These are phyloP conservation scores for Oreochromis tanganicae DNA, from an alignment of 2,113 vertebrate species.

Conservation along the genomic window DNA sequence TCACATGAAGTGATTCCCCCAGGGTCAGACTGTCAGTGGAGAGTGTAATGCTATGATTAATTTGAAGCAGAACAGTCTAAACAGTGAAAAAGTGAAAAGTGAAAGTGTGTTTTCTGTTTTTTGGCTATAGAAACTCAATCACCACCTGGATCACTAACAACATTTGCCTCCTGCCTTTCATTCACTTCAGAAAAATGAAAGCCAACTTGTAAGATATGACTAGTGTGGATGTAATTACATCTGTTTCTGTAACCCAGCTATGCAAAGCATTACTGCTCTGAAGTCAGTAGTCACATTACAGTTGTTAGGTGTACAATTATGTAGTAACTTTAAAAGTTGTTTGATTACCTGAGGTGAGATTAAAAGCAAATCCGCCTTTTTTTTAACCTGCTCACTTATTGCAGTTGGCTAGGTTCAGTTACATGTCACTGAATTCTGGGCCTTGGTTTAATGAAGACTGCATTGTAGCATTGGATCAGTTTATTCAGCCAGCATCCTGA, in stretches of 20 bases:
- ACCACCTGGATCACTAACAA: not conserved
- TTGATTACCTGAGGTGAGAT: not conserved
- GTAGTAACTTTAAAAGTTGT: not conserved
- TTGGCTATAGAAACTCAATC: not conserved
- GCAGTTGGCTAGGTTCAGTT: not conserved
- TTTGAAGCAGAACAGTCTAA: not conserved
- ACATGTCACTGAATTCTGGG: not conserved
- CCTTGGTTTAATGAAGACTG: rapidly evolving
- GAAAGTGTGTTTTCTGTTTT: not conserved
- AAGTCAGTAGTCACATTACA: not conserved
- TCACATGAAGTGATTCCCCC: not conserved
- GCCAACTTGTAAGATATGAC: not conserved
- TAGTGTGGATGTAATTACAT: not conserved
- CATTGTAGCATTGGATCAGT: not conserved
- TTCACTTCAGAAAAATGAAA: not conserved
- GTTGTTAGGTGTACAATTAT: not conserved
- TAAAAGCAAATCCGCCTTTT: not conserved
- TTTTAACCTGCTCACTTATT: not conserved
- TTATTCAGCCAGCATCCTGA: not conserved
- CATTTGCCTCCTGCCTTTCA: not conserved
- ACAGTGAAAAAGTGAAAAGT: not conserved
- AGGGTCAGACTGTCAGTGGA: not conserved
- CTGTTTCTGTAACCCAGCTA: not conserved
- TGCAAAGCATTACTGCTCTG: not conserved
- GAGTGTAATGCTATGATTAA: not conserved